Evolutionary conservation across 1,140 invertebrate species (phyloP).

Genomic region (Lerema accius): DNA sequence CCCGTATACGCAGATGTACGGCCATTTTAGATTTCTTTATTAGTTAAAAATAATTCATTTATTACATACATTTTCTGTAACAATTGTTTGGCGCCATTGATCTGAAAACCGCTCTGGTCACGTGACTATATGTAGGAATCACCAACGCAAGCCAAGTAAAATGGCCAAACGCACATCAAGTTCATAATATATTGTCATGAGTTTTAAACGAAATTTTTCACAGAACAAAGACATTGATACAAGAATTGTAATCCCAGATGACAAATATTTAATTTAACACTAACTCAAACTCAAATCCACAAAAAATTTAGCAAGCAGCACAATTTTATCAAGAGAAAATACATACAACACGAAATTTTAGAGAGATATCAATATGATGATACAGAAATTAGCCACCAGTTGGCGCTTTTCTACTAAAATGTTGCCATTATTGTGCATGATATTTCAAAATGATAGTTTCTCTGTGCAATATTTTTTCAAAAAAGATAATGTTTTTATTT

Average conservation of each 20-base stretch:
- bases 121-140: conserved; percentile 82
- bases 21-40: conserved; percentile 50
- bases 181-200: conserved; percentile 76
- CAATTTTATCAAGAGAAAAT: conserved; percentile 70
- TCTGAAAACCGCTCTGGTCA: conserved; percentile 80
- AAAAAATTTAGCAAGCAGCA: conserved; percentile 63
- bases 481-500: no score
- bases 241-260: conserved; percentile 53
- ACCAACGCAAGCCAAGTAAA: conserved; percentile 81
- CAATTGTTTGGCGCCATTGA: conserved; percentile 83
- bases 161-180: conserved; percentile 82
- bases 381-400: conserved; percentile 66
- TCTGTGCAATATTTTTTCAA: no score
- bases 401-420: conserved; percentile 58
- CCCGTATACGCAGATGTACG: conserved; percentile 64
- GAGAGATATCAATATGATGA: conserved; percentile 81
- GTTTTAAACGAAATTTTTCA: conserved; percentile 72
- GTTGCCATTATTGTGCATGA: conserved; percentile 46
- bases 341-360: conserved; percentile 75
- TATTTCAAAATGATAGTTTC: no score
- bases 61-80: conserved; percentile 79
- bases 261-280: conserved; percentile 57
- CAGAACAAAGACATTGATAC: conserved; percentile 73
- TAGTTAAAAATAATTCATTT: conserved; percentile 56
- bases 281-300: conserved; percentile 70